A percentile compares a stretch with the other conserved stretches of the same genome.
phyloP scores from a whole-genome alignment of 2,113 vertebrate genomes.

The Erpornis zantholeuca region DNA sequence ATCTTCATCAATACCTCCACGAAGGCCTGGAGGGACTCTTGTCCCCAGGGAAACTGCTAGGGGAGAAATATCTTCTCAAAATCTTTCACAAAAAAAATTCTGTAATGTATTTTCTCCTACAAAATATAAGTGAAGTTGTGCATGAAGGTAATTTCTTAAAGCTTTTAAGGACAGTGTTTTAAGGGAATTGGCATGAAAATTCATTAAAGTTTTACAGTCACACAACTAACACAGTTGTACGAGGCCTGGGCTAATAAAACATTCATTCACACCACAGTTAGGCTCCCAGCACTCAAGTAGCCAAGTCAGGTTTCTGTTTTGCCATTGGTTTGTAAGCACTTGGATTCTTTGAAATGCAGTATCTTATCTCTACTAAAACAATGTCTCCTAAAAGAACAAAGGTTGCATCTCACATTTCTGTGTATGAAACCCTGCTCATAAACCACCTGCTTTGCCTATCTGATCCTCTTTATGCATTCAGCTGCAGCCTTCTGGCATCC shows the following conservation, averaged over 20 bases:
- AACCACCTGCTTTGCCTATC: background rate
- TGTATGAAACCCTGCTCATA: background rate
- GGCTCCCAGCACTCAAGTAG: background rate
- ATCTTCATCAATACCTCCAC: background rate
- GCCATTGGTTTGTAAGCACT: background rate
- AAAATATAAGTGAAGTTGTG: background rate
- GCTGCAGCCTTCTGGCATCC: background rate
- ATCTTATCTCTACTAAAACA: constrained; percentile 29
- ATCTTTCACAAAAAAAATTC: background rate
- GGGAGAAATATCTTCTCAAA: background rate
- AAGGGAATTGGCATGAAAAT: background rate
- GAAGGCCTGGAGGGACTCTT: background rate
- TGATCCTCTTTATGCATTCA: background rate
- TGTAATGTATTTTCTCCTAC: background rate
- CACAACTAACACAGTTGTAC: background rate
- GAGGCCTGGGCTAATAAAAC: background rate
- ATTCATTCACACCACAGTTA: background rate
- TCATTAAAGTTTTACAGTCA: background rate
- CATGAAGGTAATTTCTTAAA: background rate
- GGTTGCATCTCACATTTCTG: background rate
- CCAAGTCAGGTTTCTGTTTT: background rate
- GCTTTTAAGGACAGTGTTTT: background rate
- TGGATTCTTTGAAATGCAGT: constrained; percentile 20
- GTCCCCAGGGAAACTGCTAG: background rate
- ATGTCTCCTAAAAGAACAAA: background rate